Percentiles rank a stretch among this genome's conserved stretches.
These are phyloP conservation scores for Eledona agricola DNA, from an alignment of 2,888 invertebrate genomes.

Conservation along the genomic window DNA sequence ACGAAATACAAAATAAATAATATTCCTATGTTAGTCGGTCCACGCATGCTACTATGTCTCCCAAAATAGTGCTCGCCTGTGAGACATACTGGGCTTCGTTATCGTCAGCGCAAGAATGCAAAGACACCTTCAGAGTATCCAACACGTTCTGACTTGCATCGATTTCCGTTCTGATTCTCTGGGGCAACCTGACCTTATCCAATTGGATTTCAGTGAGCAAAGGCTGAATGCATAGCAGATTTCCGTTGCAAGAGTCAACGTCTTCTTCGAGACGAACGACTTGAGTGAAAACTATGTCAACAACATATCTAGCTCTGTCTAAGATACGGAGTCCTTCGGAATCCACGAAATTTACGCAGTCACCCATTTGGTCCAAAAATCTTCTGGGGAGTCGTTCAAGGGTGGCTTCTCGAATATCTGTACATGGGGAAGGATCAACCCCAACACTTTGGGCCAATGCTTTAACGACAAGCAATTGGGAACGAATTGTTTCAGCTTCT, in stretches of 20 bases:
- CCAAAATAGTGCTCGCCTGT: not conserved
- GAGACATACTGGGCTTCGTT: not conserved
- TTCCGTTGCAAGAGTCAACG: not conserved
- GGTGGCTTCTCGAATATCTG: not conserved
- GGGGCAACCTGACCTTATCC: not conserved
- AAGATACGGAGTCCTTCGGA: no score
- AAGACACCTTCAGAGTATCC: not conserved
- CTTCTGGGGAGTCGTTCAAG: not conserved
- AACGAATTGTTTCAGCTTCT: not conserved
- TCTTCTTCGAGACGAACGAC: not conserved
- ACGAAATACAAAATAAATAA: no score
- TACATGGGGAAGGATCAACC: not conserved
- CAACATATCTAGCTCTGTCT: constrained; percentile 5
- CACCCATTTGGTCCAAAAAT: not conserved
- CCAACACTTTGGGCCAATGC: not conserved
- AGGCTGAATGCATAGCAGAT: constrained; percentile 2
- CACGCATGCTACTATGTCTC: not conserved
- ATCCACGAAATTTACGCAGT: no score
- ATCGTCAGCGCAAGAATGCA: not conserved
- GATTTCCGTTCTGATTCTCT: not conserved
- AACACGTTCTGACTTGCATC: not conserved
- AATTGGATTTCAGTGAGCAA: constrained; percentile 1
- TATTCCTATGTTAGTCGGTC: no score
- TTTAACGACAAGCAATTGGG: not conserved
- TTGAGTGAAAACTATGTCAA: constrained; percentile 3